A percentile compares a stretch with the other conserved stretches of the same genome.
These are phyloP conservation scores for Vulpes lagopus DNA, from an alignment of 2,113 vertebrate genomes.

Conservation along the genomic window DNA sequence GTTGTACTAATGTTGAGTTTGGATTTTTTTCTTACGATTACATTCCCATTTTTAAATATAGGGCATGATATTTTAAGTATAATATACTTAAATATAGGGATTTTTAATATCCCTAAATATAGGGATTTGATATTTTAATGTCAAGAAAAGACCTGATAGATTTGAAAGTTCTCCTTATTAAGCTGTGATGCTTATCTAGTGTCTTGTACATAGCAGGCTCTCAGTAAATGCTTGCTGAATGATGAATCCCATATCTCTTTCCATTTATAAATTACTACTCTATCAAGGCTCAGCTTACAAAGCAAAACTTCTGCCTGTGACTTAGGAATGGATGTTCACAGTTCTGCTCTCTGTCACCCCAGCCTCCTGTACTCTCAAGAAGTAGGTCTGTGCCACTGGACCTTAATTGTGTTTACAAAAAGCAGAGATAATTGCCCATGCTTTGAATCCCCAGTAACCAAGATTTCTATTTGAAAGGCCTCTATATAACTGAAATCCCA, in stretches of 20 bases:
- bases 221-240: constrained; percentile 73
- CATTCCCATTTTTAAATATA: constrained; percentile 70
- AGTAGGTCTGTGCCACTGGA: constrained; percentile 48
- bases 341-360: constrained; percentile 61
- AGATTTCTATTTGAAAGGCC: constrained; percentile 2
- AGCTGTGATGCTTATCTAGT: constrained; percentile 71
- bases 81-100: too few species aligned
- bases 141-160: constrained; percentile 63
- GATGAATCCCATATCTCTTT: constrained; percentile 69
- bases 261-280: constrained; percentile 72
- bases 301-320: constrained; percentile 61
- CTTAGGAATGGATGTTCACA: constrained; percentile 55
- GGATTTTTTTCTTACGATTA: constrained; percentile 66
- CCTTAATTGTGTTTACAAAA: constrained; percentile 33
- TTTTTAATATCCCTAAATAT: too few species aligned
- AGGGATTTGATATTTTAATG: too few species aligned
- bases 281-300: constrained; percentile 69
- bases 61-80: constrained; percentile 70
- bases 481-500: constrained; percentile 22
- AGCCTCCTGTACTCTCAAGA: constrained; percentile 57
- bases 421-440: background rate
- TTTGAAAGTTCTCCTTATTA: constrained; percentile 70
- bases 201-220: constrained; percentile 56
- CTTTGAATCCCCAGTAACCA: constrained; percentile 43
- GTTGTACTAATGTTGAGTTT: constrained; percentile 48